Conservation (phyloP, 2,797 vertebrate genomes). For the Momotus momota region DNA sequence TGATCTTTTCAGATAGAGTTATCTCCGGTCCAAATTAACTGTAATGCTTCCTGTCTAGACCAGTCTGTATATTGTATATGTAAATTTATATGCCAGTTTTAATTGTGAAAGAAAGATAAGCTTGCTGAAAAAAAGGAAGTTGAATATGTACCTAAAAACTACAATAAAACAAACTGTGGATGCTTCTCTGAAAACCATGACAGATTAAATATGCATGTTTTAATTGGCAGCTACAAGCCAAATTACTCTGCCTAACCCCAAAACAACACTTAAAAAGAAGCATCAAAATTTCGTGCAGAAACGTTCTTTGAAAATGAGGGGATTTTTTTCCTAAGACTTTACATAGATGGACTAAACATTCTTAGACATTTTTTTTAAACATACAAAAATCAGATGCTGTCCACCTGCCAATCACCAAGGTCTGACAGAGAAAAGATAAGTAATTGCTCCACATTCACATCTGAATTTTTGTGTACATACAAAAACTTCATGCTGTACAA, state of each 20-base stretch:
- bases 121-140: not conserved
- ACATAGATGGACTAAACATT: constrained; percentile 30
- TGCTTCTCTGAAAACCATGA: not conserved
- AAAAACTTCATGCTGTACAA: not conserved
- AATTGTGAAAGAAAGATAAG: not conserved
- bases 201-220: not conserved
- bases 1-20: not conserved
- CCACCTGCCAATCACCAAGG: not conserved
- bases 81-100: not conserved
- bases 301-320: not conserved
- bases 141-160: not conserved
- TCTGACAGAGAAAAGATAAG: not conserved
- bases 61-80: not conserved
- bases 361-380: not conserved
- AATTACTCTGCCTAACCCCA: not conserved
- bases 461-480: not conserved
- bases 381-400: constrained; percentile 21
- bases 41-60: not conserved
- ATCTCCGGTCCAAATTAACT: not conserved
- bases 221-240: constrained; percentile 15
- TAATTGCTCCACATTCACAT: not conserved
- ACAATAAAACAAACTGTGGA: not conserved
- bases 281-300: constrained; percentile 4
- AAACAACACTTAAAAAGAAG: not conserved
- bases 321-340: not conserved